Conservation (phyloP, 1,140 invertebrate genomes). For the Drosophila lini region DNA sequence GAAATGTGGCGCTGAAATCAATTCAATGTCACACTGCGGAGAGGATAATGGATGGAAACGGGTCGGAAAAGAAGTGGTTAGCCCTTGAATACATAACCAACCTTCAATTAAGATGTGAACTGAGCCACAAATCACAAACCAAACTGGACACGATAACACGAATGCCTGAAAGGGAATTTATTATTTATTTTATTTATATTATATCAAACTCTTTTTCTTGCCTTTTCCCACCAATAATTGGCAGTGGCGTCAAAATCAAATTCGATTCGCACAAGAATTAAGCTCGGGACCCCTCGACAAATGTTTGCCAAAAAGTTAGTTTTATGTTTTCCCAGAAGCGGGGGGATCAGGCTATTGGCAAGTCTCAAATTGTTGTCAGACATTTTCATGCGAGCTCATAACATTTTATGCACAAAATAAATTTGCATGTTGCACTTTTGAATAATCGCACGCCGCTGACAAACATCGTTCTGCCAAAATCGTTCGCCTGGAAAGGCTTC, state of each 20-base stretch:
- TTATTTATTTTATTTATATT: not conserved
- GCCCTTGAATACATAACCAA: not conserved
- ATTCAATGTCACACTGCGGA: constrained; percentile 23
- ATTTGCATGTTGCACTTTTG: constrained; percentile 83
- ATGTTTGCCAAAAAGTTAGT: constrained; percentile 52
- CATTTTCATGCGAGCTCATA: constrained; percentile 82
- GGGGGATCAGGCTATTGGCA: constrained; percentile 26
- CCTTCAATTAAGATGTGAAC: constrained; percentile 14
- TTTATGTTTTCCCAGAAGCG: not conserved
- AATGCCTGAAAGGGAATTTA: no score
- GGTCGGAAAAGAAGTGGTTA: constrained; percentile 12
- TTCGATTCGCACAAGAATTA: not conserved
- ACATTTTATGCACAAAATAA: constrained; percentile 80
- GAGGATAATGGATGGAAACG: constrained; percentile 23
- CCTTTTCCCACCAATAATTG: not conserved
- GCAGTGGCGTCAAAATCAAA: not conserved
- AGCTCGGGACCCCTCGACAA: not conserved
- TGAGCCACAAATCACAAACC: constrained; percentile 10
- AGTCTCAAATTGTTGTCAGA: constrained; percentile 77
- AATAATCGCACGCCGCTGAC: constrained; percentile 77
- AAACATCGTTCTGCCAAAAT: constrained; percentile 76
- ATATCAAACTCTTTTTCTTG: not conserved
- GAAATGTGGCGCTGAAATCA: constrained; percentile 41
- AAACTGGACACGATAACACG: no score
- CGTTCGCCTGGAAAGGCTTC: constrained; percentile 57